Evolutionary conservation across 2,888 invertebrate species (phyloP), one percentile per base, ranked within the genome.

Genomic region (Leucophenga maculata): DNA sequence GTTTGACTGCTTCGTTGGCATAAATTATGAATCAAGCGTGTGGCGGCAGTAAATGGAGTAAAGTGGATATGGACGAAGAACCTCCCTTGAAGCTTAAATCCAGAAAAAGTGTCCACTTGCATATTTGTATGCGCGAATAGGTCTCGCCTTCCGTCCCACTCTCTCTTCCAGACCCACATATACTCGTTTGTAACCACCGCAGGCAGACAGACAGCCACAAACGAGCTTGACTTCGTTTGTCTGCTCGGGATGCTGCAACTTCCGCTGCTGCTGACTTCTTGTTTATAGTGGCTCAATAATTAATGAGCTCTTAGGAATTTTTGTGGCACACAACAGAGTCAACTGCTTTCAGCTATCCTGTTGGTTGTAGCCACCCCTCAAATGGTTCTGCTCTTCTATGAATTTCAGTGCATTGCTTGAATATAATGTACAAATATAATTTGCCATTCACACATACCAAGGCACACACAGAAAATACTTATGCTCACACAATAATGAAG

Each of bases 231-330:
- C 55, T 67, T 55, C 20, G 74, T 75, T 71, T 39, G 64, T 31
- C 39, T 68, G 39, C 44, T 44, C 31, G 50, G 66, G 66, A 16
- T 52, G 26, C 54, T 39, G 31, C 13, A 16, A 4, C 39, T 54
- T 9, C 18, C 52, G n/a, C 44, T 32, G n/a, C 44, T 32, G 20
- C 32, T 52, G 46, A 4, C 44, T 70, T 65, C 75, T 77, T 77
- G 80, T 84, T 79, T 85, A 83, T 85, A 79, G 83, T 82, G 78
- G 78, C 80, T 84, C 83, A 84, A 84, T 84, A 84, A 85, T 85
- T 84, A 84, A 84, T 83, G 85, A 84, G 85, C 78, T 84, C 77
- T 81, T 81, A 83, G 83, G 83, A 82, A 81, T 81, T 81, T 81
- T 83, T 81, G 80, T 75, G 80, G 80, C 74, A 71, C 77, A 77